Evolutionary conservation across 2,888 invertebrate genomes (phyloP).

Genomic region (Cataglyphis albicans): DNA sequence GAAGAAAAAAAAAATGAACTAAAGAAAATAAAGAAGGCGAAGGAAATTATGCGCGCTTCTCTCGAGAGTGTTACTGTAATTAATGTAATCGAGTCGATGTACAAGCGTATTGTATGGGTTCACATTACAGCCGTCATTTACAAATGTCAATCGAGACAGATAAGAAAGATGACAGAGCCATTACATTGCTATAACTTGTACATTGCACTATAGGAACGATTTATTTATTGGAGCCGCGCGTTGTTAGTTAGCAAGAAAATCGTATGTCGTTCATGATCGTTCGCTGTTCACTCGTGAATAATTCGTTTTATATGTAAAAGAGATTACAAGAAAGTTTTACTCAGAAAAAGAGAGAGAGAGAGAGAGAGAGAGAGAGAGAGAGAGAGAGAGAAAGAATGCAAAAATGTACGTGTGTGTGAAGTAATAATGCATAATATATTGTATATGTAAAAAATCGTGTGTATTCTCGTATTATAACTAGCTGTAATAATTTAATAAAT

Average conservation of each 20-base stretch:
- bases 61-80: constrained; percentile 44
- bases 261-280: constrained; percentile 46
- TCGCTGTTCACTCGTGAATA: constrained; percentile 44
- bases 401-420: constrained; percentile 44
- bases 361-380: constrained; percentile 26
- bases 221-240: constrained; percentile 45
- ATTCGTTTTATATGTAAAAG: constrained; percentile 58
- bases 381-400: constrained; percentile 8
- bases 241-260: constrained; percentile 45
- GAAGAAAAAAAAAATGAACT: background rate
- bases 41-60: constrained; percentile 19
- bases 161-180: constrained; percentile 3
- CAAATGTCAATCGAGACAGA: constrained; percentile 12
- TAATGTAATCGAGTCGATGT: constrained; percentile 59
- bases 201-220: constrained; percentile 35
- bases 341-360: constrained; percentile 44
- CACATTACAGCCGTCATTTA: constrained; percentile 29
- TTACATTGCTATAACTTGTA: constrained; percentile 45
- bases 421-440: constrained; percentile 81
- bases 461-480: constrained; percentile 82
- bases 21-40: background rate
- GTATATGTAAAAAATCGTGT: constrained; percentile 82
- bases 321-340: constrained; percentile 35
- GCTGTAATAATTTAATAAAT: constrained; percentile 83
- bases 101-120: constrained; percentile 34